phyloP scores from a whole-genome alignment of 2,797 vertebrate genomes.

The Hoplostethus atlanticus region DNA sequence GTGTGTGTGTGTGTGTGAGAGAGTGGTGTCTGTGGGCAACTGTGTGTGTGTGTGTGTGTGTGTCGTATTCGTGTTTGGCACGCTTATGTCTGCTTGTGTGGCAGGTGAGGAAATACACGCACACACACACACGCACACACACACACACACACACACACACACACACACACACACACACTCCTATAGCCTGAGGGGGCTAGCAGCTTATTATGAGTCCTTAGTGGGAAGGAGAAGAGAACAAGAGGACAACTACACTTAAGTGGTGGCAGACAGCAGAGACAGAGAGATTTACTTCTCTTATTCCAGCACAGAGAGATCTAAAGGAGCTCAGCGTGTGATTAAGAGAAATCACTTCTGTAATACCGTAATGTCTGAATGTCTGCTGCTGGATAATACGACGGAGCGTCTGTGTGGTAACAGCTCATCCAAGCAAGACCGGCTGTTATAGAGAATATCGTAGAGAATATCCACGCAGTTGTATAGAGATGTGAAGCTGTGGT shows the following conservation, averaged over 20 bases:
- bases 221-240: slow-evolving; percentile 73
- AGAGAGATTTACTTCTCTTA: slow-evolving; percentile 71
- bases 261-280: slow-evolving; percentile 69
- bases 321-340: slow-evolving; percentile 77
- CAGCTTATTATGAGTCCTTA: slow-evolving; percentile 72
- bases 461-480: slow-evolving; percentile 31
- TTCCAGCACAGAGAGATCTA: slow-evolving; percentile 71
- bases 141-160: background rate
- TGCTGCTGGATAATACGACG: slow-evolving; percentile 56
- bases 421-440: slow-evolving; percentile 18
- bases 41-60: slow-evolving; percentile 16
- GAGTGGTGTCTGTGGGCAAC: background rate
- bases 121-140: background rate
- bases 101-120: slow-evolving; percentile 15
- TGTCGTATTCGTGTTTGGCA: slow-evolving; percentile 13
- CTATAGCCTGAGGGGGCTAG: slow-evolving; percentile 63
- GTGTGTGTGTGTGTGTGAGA: slow-evolving; percentile 10
- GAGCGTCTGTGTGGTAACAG: slow-evolving; percentile 47
- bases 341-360: slow-evolving; percentile 72
- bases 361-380: slow-evolving; percentile 67
- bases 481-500: slow-evolving; percentile 12
- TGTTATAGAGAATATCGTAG: slow-evolving; percentile 21
- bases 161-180: background rate
- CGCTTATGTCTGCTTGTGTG: slow-evolving; percentile 33
- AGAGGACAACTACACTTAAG: slow-evolving; percentile 69